Evolutionary conservation across 1,140 invertebrate genomes (phyloP), one percentile per base, ranked within the genome.

Genomic region (Papilio polytes): DNA sequence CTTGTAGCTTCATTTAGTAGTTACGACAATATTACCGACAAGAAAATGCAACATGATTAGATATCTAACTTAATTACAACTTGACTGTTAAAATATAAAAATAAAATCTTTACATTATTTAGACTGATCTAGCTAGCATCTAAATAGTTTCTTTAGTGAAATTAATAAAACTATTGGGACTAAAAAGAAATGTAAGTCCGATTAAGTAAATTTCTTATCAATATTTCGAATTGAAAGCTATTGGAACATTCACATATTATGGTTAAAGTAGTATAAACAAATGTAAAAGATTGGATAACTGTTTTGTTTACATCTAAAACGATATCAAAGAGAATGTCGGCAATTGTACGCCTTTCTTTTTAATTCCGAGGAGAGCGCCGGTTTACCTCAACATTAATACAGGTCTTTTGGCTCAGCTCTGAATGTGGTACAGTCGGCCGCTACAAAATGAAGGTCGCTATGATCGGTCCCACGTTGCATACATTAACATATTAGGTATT

Each of bases 351-450:
- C 74, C 74, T 48, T 76, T 76, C 41, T 76, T 76, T 76, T 76
- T 51, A 76, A 76, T 76, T 76, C 74, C 74, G 74, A 76, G 44
- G 74, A 76, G 41, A 76, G 46, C 41, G 74, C 74, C 74, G 41
- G 74, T 76, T 76, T 76, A 76, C 74, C 74, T 46, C 41, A 46
- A 76, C 74, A 48, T 76, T 76, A 76, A 51, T 76, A 76, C 74
- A 76, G 74, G 74, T 76, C 74, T 76, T 74, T 76, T 70, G 63
- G 63, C 63, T 31, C 12, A 70, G 63, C 26, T 15, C 26, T 70
- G 63, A 31, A 70, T 70, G 63, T 70, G 26, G 63, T 36, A 70
- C 63, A 70, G 26, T 31, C 63, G 63, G 63, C 15, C 26, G 4
- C 13, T 31, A 31, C 26, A 70, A 31, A 70, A 70, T 70, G 63